Evolutionary conservation across 2,888 invertebrate species (phyloP), one percentile per base, ranked within the genome.

Genomic region (Polylopha cassiicola): DNA sequence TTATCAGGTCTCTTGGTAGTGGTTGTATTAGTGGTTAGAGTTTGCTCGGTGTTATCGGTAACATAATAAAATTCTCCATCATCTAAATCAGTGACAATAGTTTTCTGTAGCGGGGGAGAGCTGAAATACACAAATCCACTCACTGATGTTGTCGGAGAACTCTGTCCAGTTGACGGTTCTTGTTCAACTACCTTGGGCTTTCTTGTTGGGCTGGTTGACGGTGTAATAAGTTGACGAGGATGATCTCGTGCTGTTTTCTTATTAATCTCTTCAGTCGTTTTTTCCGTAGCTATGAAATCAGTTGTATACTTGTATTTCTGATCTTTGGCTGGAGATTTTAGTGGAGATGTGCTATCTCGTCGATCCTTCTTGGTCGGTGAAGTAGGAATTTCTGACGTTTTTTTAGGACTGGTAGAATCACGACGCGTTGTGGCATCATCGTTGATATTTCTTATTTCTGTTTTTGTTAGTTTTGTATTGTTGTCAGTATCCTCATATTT

Each of bases 141-240:
- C 0, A 86, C 87, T 13, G 81, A 84, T 37, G 86, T 86, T 23
- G 88, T 88, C 1, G 88, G 88, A 29, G 87, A 87, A 43, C 80
- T 82, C 58, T 86, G 80, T 17, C 76, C 81, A 16, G 79, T 82
- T 1, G 81, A 81, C 8, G 76, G 69, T 43, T 69, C 73, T 14
- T 64, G 65, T 39, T 81, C 79, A 17, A 50, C 48, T 6, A 46
- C 42, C 51, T 75, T 79, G 14, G 73, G 70, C 51, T 73, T 76
- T 31, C 86, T 70, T 2, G 86, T 82, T 2, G 87, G 87, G 47
- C 87, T 87, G 2, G 80, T 73, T 11, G 86, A 80, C n/a, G 87
- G 87, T 22, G 87, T 85, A 2, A 78, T 48, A 3, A 84, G 60
- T 48, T 79, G 81, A 14, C 82, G 73, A 4, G 82, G 65, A 21